phyloP scores from a whole-genome alignment of 2,113 vertebrate genomes.

The Aldabrachelys gigantea region DNA sequence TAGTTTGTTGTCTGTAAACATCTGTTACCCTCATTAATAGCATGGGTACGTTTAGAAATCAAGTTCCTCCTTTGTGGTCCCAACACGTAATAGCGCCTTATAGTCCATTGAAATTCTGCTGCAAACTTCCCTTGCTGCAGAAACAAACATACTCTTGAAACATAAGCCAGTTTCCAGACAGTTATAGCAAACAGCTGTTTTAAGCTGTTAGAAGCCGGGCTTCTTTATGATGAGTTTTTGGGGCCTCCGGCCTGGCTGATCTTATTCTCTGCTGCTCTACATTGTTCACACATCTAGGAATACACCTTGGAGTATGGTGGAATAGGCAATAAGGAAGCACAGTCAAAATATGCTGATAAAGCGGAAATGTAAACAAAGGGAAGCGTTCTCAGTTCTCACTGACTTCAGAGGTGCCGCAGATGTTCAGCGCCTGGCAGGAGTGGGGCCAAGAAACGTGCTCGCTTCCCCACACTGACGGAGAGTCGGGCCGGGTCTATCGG shows the following conservation, averaged over 20 bases:
- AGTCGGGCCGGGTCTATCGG: no score
- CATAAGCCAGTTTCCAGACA: background rate
- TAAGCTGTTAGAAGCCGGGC: background rate
- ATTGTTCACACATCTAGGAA: background rate
- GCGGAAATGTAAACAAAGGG: background rate
- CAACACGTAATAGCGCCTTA: background rate
- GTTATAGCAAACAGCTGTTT: background rate
- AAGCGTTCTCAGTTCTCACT: background rate
- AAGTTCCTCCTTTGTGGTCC: background rate
- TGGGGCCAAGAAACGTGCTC: no score
- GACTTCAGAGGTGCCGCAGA: background rate
- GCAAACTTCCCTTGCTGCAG: background rate
- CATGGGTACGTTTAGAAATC: background rate
- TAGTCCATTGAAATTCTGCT: background rate
- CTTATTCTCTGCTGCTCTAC: background rate
- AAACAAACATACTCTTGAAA: background rate
- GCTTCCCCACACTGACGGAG: no score
- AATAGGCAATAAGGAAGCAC: background rate
- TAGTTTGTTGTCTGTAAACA: background rate
- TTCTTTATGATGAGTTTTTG: background rate
- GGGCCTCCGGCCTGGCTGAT: background rate
- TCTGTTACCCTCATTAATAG: background rate
- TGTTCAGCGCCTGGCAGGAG: no score
- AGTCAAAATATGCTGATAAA: background rate
- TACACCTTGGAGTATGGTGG: background rate